Evolutionary conservation across 2,888 invertebrate species (phyloP).

Genomic region (Lithosia quadra): DNA sequence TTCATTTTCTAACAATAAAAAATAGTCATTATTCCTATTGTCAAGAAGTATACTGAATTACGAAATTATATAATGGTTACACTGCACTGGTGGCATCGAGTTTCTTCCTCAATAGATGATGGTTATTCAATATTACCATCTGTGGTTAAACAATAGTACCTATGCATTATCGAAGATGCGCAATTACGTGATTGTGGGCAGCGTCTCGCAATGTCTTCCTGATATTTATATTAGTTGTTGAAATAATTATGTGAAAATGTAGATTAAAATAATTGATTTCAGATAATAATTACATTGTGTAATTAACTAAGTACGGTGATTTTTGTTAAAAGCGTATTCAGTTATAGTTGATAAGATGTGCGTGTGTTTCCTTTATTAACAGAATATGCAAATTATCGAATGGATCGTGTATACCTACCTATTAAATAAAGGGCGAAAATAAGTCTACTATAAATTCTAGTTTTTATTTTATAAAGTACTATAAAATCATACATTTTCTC

Average conservation of each 20-base stretch:
- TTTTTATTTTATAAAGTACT: too few relatives aligned
- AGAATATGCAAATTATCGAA: not conserved
- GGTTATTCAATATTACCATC: not conserved
- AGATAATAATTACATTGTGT: conserved; percentile 3
- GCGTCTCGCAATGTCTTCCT: conserved; percentile 24
- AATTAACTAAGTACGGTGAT: conserved; percentile 8
- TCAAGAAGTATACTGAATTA: not conserved
- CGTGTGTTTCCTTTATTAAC: not conserved
- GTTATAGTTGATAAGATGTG: not conserved
- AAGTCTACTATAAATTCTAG: too few relatives aligned
- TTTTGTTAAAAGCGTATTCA: not conserved
- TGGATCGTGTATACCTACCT: too few relatives aligned
- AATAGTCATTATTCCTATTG: too few relatives aligned
- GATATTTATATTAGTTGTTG: conserved; percentile 15
- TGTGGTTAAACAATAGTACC: not conserved
- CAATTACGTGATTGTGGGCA: conserved; percentile 13
- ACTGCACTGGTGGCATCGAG: too few relatives aligned
- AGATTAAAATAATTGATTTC: conserved; percentile 4
- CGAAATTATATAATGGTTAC: not conserved
- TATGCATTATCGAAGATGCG: conserved; percentile 20
- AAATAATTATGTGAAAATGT: conserved; percentile 26
- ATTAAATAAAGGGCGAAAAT: too few relatives aligned
- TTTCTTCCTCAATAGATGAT: not conserved
- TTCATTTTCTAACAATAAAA: too few relatives aligned
- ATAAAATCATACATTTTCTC: too few relatives aligned